A percentile compares a stretch with the other conserved stretches of the same genome.
These are phyloP conservation scores for Sceliomorpha sp. DNA, from an alignment of 2,888 invertebrate species.

Conservation along the genomic window DNA sequence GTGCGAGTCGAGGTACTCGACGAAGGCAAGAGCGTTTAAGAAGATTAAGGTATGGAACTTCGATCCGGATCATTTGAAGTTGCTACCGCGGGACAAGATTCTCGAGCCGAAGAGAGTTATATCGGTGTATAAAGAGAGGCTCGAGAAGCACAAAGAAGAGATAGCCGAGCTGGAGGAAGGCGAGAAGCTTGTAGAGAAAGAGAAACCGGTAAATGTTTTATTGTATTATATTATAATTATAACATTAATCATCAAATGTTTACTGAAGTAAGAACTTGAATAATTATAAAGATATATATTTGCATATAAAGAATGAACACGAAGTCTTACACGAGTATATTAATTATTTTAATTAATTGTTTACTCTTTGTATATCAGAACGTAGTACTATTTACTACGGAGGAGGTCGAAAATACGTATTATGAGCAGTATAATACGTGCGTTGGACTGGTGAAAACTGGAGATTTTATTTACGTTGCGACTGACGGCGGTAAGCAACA, in stretches of 20 bases:
- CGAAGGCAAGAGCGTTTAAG: slow-evolving; percentile 92
- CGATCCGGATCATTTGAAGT: slow-evolving; percentile 84
- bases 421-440: slow-evolving; percentile 96
- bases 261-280: too few species aligned
- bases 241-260: neutral
- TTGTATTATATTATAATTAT: slow-evolving; percentile 6
- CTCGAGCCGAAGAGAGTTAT: slow-evolving; percentile 93
- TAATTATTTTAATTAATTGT: slow-evolving; percentile 12
- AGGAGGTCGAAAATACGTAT: slow-evolving; percentile 90
- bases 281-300: neutral
- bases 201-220: slow-evolving; percentile 86
- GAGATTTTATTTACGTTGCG: slow-evolving; percentile 97
- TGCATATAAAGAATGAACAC: slow-evolving; percentile 1
- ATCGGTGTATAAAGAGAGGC: slow-evolving; percentile 94
- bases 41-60: slow-evolving; percentile 93
- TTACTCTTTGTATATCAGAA: slow-evolving; percentile 82
- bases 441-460: slow-evolving; percentile 91
- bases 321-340: too few species aligned
- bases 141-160: slow-evolving; percentile 95
- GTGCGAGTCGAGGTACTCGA: slow-evolving; percentile 96
- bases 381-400: slow-evolving; percentile 87
- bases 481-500: slow-evolving; percentile 94
- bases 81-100: slow-evolving; percentile 86
- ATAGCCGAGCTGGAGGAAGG: slow-evolving; percentile 91
- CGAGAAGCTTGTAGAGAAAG: slow-evolving; percentile 91